Evolutionary conservation across 2,113 vertebrate genomes (phyloP), one percentile per base, ranked within the genome.

Genomic region (Aphyosemion australe): DNA sequence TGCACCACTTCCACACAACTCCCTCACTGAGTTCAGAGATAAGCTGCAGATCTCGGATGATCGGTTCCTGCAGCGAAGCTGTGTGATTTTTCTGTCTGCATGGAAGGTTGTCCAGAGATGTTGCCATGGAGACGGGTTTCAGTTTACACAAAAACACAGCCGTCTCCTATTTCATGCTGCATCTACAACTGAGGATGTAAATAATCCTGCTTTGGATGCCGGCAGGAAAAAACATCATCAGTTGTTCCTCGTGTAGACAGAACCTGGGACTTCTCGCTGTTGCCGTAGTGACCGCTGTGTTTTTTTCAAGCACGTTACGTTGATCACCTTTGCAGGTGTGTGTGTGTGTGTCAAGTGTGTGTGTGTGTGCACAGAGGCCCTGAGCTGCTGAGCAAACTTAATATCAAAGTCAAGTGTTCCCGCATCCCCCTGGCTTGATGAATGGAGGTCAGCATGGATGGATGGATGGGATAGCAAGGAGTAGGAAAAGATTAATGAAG

Each of bases 371-470:
- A 57, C 34, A 42, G 48, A 56, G 47, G 31, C 43, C 50, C 37
- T 67, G 15, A 15, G 51, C 31, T n/a, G 63, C 69, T 80, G 46
- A 66, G 59, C 60, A 78, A 67, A 64, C 45, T 61, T 6, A 18
- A 75, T 26, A 69, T 82, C 69, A 83, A 85, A 78, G 78, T 80
- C 50, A 65, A 70, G 65, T 72, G 58, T 79, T 41, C 54, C 58
- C 69, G 70, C 81, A 62, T 50, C 68, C 46, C 55, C 4, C 72
- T 83, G 21, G 21, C 79, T 78, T 81, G 75, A 86, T 78, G 71
- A 78, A 77, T 69, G 59, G 61, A 55, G 8, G 57, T n/a, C 14
- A 45, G 73, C 72, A 60, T 51, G 60, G 58, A 65, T 46, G 52
- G 37, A 42, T 31, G 55, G 78, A 52, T 20, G 59, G 6, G 56